These are phyloP conservation scores for Anser brachyrhynchus DNA, from an alignment of 2,113 vertebrate genomes.

Conservation along the genomic window DNA sequence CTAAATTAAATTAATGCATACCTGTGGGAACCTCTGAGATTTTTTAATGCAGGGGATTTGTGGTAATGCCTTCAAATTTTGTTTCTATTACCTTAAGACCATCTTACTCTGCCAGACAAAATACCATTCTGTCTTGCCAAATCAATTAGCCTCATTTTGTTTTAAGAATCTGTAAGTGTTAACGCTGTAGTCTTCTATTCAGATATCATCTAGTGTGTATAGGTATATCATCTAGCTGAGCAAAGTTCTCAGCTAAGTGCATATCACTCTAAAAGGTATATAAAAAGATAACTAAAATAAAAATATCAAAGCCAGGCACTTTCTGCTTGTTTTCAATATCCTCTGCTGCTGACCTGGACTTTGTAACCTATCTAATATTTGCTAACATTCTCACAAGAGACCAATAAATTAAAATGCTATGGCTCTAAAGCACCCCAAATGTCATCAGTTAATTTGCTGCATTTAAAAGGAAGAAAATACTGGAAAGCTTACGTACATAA, in stretches of 20 bases:
- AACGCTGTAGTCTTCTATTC: neutral
- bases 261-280: neutral
- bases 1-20: neutral
- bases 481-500: neutral
- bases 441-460: fast-evolving
- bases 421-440: neutral
- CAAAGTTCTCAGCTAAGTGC: neutral
- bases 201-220: neutral
- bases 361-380: neutral
- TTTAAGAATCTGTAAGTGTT: neutral
- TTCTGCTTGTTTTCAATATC: neutral
- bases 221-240: neutral
- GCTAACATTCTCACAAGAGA: neutral
- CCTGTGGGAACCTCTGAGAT: neutral
- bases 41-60: neutral
- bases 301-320: neutral
- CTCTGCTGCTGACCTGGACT: neutral
- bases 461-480: neutral
- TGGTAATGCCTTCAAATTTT: neutral
- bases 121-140: neutral
- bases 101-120: neutral
- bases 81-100: neutral
- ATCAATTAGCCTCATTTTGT: neutral
- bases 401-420: neutral
- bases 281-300: neutral